Evolutionary conservation across 2,888 invertebrate species (phyloP).

Genomic region (Drosophila anomelani): DNA sequence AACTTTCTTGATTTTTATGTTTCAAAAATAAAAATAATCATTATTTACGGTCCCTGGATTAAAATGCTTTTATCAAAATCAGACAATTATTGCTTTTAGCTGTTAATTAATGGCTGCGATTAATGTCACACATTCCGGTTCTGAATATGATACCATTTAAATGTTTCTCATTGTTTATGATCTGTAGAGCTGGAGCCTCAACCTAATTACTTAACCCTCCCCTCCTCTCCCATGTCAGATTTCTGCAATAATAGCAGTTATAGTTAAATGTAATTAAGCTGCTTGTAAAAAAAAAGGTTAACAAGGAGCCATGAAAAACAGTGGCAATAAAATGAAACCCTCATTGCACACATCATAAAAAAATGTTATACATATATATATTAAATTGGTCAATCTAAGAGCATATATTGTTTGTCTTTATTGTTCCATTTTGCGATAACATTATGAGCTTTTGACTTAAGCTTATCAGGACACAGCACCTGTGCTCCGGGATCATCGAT

Average conservation of each 20-base stretch:
- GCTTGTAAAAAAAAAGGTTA: constrained; percentile 14
- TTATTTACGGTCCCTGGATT: no score
- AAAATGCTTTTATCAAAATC: constrained; percentile 2
- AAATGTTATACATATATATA: no score
- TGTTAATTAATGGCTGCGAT: not conserved
- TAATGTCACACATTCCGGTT: not conserved
- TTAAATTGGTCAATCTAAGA: constrained; percentile 23
- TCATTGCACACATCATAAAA: constrained; percentile 20
- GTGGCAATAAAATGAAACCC: not conserved
- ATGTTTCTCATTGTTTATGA: not conserved
- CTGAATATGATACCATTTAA: not conserved
- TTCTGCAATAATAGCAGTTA: constrained; percentile 1
- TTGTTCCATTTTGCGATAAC: constrained; percentile 5
- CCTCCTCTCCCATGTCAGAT: constrained; percentile 13
- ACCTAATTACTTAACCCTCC: constrained; percentile 13
- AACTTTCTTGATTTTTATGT: no score
- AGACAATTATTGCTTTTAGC: not conserved
- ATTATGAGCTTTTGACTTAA: constrained; percentile 9
- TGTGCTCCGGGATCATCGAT: constrained; percentile 18
- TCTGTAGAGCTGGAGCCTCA: not conserved
- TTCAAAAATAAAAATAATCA: no score
- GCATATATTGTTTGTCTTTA: not conserved
- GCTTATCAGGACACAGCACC: constrained; percentile 24
- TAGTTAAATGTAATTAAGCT: constrained; percentile 4
- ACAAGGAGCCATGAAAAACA: constrained; percentile 23